A percentile compares a stretch with the other conserved stretches of the same genome.
Conservation (phyloP, 1,140 invertebrate genomes). For the Manduca sexta region DNA sequence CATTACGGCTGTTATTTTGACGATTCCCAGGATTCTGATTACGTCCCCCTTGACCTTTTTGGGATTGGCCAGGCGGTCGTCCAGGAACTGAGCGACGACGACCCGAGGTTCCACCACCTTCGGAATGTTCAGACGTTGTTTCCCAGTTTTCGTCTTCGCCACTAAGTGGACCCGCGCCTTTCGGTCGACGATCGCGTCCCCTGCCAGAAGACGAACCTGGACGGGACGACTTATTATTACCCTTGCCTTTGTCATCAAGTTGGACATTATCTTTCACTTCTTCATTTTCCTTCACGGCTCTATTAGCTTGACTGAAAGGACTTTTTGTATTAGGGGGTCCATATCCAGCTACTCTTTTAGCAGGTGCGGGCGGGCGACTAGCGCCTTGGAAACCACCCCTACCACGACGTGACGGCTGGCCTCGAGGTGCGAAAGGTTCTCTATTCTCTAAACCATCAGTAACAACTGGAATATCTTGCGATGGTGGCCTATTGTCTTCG, state of each 20-base stretch:
- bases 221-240: slow-evolving; percentile 80
- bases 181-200: slow-evolving; percentile 74
- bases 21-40: slow-evolving; percentile 45
- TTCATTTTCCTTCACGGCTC: slow-evolving; percentile 64
- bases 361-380: slow-evolving; percentile 61
- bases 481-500: slow-evolving; percentile 36
- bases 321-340: slow-evolving; percentile 84
- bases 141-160: slow-evolving; percentile 80
- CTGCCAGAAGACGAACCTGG: slow-evolving; percentile 79
- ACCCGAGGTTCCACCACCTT: slow-evolving; percentile 67
- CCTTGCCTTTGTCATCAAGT: slow-evolving; percentile 55
- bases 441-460: slow-evolving; percentile 52
- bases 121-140: slow-evolving; percentile 80
- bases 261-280: slow-evolving; percentile 60
- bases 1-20: slow-evolving; percentile 42
- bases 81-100: slow-evolving; percentile 70
- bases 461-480: slow-evolving; percentile 19
- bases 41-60: slow-evolving; percentile 39
- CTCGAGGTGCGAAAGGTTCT: slow-evolving; percentile 83
- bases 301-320: slow-evolving; percentile 78
- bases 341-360: slow-evolving; percentile 80
- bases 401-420: slow-evolving; percentile 86
- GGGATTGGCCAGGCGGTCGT: slow-evolving; percentile 46
- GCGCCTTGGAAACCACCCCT: slow-evolving; percentile 78
- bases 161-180: slow-evolving; percentile 73